Conservation (phyloP, 2,797 vertebrate species). For the Ambastaia sidthimunki region DNA sequence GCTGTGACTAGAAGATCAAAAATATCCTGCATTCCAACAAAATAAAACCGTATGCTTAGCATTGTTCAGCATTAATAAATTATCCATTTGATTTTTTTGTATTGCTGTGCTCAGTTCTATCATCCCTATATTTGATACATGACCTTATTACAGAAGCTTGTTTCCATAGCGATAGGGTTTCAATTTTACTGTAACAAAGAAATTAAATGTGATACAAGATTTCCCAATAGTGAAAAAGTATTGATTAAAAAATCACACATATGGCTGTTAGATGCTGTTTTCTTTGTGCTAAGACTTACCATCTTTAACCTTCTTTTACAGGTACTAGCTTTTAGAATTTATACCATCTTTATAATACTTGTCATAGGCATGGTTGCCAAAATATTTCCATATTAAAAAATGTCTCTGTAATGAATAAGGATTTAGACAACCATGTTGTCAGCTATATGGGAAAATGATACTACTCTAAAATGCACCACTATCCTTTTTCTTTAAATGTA, state of each 20-base stretch:
- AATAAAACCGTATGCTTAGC: constrained; percentile 35
- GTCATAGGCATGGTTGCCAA: neutral
- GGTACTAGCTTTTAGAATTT: no score
- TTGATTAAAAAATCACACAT: constrained; percentile 43
- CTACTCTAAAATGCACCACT: no score
- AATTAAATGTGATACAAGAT: constrained; percentile 57
- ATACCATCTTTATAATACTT: no score
- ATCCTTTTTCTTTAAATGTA: neutral
- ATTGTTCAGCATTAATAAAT: constrained; percentile 22
- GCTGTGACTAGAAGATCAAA: constrained; percentile 20
- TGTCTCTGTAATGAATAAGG: neutral
- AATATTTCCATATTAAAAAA: neutral
- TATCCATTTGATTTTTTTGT: constrained; percentile 42
- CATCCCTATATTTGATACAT: constrained; percentile 51
- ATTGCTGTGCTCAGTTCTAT: constrained; percentile 36
- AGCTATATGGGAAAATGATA: neutral
- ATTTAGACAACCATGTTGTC: neutral
- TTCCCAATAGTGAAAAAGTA: constrained; percentile 48
- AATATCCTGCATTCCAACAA: constrained; percentile 31
- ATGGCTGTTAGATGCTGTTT: constrained; percentile 19
- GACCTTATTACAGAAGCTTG: constrained; percentile 50
- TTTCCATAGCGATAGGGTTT: constrained; percentile 61
- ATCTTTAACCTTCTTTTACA: neutral
- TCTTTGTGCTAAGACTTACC: neutral
- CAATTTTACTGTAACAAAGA: constrained; percentile 55